A percentile compares a stretch with the other conserved stretches of the same genome.
These are phyloP conservation scores for Papilio demoleus DNA, from an alignment of 2,888 invertebrate genomes.

Conservation along the genomic window DNA sequence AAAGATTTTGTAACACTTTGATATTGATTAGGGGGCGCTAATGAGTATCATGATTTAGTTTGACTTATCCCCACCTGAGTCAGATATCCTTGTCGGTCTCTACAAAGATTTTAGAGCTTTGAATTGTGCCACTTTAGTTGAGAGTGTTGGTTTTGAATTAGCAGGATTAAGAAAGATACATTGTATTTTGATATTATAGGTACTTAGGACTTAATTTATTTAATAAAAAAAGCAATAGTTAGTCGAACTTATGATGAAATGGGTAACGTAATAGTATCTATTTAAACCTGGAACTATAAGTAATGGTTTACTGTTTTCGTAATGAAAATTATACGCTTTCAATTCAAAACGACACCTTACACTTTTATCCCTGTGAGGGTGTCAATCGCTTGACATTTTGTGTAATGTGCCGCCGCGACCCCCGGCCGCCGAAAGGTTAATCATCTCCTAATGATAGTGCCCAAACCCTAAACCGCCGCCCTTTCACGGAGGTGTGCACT, in stretches of 20 bases:
- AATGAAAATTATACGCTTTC: constrained; percentile 1
- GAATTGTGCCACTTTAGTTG: neutral
- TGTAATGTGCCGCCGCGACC: constrained; percentile 67
- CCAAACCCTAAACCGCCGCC: constrained; percentile 56
- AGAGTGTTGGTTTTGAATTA: neutral
- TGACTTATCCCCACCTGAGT: no score
- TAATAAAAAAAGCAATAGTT: no score
- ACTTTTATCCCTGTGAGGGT: constrained; percentile 53
- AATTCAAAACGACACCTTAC: constrained; percentile 51
- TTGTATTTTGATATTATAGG: neutral
- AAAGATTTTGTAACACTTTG: no score
- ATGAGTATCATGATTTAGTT: no score
- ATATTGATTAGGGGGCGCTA: no score
- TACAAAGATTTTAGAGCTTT: neutral
- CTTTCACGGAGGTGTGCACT: constrained; percentile 45
- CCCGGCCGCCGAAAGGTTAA: constrained; percentile 74
- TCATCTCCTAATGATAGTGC: constrained; percentile 76
- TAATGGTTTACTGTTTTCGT: neutral
- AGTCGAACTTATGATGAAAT: no score
- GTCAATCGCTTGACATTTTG: constrained; percentile 72
- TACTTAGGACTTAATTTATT: no score
- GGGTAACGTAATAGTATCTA: no score
- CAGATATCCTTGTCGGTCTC: no score
- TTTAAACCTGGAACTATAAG: neutral
- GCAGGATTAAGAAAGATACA: neutral